Evolutionary conservation across 1,140 invertebrate genomes (phyloP), one percentile per base, ranked within the genome.

Genomic region (Drosophila suzukii): DNA sequence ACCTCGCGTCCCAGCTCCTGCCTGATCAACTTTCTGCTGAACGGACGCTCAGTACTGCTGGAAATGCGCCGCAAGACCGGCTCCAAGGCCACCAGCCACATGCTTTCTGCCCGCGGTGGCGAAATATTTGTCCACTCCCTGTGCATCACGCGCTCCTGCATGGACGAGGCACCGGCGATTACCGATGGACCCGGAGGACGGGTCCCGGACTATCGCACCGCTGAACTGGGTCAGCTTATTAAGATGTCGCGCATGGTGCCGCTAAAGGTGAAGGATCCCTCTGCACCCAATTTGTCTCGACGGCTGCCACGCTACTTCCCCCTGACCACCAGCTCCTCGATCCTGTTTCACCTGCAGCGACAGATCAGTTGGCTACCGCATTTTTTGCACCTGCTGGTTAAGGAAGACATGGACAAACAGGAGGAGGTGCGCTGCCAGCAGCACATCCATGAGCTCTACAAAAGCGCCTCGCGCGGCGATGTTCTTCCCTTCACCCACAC

Each of bases 71-170:
- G 96, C 32, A 97, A 97, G 93, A 95, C 96, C 34, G 97, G 97
- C 6, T 95, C 96, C 0, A 97, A 98, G 92, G 96, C 97, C 0
- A 97, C 98, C 41, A 98, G 97, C 8, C 98, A 99, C 93, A 95
- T 99, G 89, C 91, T 99, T 51, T 97, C 98, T 0, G 96, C 97
- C 3, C 98, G 99, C 81, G 98, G 97, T 3, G 98, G 98, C 4
- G 98, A 99, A 93, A 97, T 99, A 75, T 99, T 98, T 93, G 97
- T 99, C 70, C 98, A 99, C 79, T 97, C 97, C 3, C 93, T 99
- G 36, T 96, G 96, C 15, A 98, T 97, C 0, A 94, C 95, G 6
- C 94, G 98, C 47, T 97, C 97, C 46, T 96, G 98, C 5, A 94
- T 99, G 49, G 98, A 99, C 93, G 98, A 99, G 93, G 97, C 98